Base-by-base conservation (phyloP, 2,888 invertebrate species). In the Cartodere bifasciata region DNA sequence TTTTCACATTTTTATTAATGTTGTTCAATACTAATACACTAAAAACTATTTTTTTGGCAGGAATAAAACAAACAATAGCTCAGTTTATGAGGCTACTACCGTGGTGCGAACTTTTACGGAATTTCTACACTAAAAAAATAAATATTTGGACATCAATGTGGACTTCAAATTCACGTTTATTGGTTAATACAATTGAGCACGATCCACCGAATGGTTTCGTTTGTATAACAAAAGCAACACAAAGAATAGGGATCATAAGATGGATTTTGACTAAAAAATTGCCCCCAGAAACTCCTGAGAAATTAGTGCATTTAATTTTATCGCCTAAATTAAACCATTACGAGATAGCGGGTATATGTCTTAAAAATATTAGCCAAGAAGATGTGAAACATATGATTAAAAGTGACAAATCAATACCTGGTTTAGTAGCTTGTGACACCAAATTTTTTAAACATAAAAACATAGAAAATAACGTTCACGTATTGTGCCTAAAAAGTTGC, bases 341-440 rank as follows among this genome's bases (percentile, higher is more conserved):
- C 40, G 50, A 55, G 40, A 49, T 59, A 15, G 49, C 50, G 21
- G 58, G 59, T 7, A 42, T 55, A 20, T 55, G 55, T 36, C 47
- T 52, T 26, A 53, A 50, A 35, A 47, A 48, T 29, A 30, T 31
- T 31, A 6, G 22, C 13, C 16, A 6, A n/a, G 28, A 7, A 5
- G 25, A 24, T 4, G 13, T 23, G n/a, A n/a, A n/a, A n/a, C n/a
- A n/a, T n/a, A n/a, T n/a, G n/a, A n/a, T n/a, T n/a, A n/a, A n/a
- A n/a, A n/a, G n/a, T n/a, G n/a, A n/a, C n/a, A n/a, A n/a, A n/a
- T n/a, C n/a, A n/a, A n/a, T n/a, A n/a, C n/a, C n/a, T n/a, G n/a
- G n/a, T n/a, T n/a, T n/a, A n/a, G n/a, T n/a, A n/a, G n/a, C n/a
- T n/a, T n/a, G n/a, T n/a, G n/a, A n/a, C n/a, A n/a, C n/a, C n/a